Conservation (phyloP, 2,797 vertebrate genomes). For the Arremon brunneinucha region DNA sequence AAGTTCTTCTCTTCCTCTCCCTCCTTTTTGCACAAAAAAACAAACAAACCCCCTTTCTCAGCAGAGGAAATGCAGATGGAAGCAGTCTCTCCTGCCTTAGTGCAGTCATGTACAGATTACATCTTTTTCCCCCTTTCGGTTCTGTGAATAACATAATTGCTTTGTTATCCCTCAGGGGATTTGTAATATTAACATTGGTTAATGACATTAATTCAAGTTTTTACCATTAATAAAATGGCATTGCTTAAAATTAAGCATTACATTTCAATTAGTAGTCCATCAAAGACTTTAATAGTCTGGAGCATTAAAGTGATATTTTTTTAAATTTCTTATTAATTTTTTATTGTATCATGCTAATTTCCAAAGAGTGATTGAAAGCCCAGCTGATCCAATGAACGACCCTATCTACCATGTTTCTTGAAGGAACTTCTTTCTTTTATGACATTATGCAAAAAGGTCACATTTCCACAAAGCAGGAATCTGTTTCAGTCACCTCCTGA, state of each 20-base stretch:
- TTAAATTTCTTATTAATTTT: slow-evolving; percentile 62
- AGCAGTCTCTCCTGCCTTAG: neutral
- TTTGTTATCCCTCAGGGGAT: slow-evolving; percentile 64
- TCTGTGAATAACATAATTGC: slow-evolving; percentile 66
- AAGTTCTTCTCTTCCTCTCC: slow-evolving; percentile 25
- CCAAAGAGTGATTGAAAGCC: slow-evolving; percentile 60
- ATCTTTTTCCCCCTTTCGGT: neutral
- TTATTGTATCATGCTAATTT: slow-evolving; percentile 66
- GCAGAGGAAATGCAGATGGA: neutral
- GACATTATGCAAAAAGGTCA: slow-evolving; percentile 67
- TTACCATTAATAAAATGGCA: slow-evolving; percentile 70
- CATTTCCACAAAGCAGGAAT: slow-evolving; percentile 69
- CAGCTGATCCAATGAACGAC: slow-evolving; percentile 28
- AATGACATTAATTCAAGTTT: slow-evolving; percentile 73
- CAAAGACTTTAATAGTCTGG: slow-evolving; percentile 49
- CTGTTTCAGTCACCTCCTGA: slow-evolving; percentile 53
- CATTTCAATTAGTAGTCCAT: slow-evolving; percentile 69
- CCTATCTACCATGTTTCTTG: slow-evolving; percentile 59
- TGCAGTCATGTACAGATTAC: neutral
- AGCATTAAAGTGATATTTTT: slow-evolving; percentile 54
- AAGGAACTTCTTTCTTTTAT: slow-evolving; percentile 45
- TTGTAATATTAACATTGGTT: slow-evolving; percentile 69
- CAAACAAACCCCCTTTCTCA: slow-evolving; percentile 30
- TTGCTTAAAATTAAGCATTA: slow-evolving; percentile 69
- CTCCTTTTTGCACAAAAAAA: slow-evolving; percentile 4